Conservation (phyloP, 1,140 invertebrate genomes). For the Zaprionus lachaisei region DNA sequence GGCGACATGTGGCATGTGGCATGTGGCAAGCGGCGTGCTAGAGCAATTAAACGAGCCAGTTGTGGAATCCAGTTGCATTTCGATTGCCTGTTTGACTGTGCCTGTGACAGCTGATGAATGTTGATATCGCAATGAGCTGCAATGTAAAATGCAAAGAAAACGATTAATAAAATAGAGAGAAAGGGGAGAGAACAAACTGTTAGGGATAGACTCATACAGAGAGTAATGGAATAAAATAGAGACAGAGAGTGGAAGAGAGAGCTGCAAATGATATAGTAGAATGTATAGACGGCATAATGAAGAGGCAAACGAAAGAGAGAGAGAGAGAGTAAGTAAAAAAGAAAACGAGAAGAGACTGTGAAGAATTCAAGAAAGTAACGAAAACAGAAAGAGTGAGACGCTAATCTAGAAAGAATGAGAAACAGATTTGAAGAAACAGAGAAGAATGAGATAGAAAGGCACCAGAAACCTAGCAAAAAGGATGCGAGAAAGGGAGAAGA, state of each 20-base stretch:
- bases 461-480: too few relatives aligned
- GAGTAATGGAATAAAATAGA: too few relatives aligned
- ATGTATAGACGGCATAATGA: background rate
- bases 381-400: background rate
- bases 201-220: background rate
- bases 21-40: background rate
- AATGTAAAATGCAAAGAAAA: background rate
- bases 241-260: background rate
- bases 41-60: conserved; percentile 25
- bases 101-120: conserved; percentile 8
- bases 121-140: background rate
- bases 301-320: background rate
- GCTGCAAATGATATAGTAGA: too few relatives aligned
- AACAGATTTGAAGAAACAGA: background rate
- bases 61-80: conserved; percentile 8
- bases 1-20: background rate
- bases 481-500: too few relatives aligned
- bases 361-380: background rate
- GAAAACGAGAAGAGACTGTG: background rate
- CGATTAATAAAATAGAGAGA: background rate
- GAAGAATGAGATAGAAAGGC: too few relatives aligned
- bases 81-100: background rate
- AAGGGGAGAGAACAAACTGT: background rate
- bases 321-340: background rate
- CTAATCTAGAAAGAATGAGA: background rate